Evolutionary conservation across 2,888 invertebrate genomes (phyloP).

Genomic region (Steinernema hermaphroditum): DNA sequence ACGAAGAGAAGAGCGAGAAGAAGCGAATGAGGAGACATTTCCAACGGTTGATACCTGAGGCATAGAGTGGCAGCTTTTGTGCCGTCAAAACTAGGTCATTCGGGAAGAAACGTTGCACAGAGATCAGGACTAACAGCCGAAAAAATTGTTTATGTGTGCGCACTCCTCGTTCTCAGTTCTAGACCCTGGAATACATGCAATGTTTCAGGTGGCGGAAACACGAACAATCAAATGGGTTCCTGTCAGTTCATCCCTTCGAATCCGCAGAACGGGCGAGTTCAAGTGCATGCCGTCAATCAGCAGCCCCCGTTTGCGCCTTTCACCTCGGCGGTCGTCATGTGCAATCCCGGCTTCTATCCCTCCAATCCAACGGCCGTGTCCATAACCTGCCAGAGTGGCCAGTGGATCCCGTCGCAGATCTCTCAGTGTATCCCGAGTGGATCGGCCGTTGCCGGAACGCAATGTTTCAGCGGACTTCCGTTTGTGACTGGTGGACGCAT

Average conservation of each 20-base stretch:
- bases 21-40: neutral
- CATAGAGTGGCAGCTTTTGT: no score
- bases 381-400: constrained; percentile 38
- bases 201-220: neutral
- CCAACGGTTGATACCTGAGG: neutral
- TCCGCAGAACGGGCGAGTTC: neutral
- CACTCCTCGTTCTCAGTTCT: neutral
- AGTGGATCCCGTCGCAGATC: constrained; percentile 35
- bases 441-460: neutral
- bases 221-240: neutral
- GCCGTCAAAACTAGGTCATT: no score
- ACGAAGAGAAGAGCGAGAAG: neutral
- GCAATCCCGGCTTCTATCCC: constrained; percentile 1
- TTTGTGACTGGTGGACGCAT: neutral
- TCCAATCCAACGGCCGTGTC: neutral
- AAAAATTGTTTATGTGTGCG: no score
- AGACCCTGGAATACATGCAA: neutral
- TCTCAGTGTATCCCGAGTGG: constrained; percentile 29
- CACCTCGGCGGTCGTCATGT: neutral
- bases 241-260: neutral
- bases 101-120: no score
- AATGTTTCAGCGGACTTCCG: neutral
- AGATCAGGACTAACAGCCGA: no score
- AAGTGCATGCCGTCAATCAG: neutral
- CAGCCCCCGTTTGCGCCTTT: constrained; percentile 1